Evolutionary conservation across 2,888 invertebrate genomes (phyloP), one percentile per base, ranked within the genome.

Genomic region (Troglohyphantes excavatus): DNA sequence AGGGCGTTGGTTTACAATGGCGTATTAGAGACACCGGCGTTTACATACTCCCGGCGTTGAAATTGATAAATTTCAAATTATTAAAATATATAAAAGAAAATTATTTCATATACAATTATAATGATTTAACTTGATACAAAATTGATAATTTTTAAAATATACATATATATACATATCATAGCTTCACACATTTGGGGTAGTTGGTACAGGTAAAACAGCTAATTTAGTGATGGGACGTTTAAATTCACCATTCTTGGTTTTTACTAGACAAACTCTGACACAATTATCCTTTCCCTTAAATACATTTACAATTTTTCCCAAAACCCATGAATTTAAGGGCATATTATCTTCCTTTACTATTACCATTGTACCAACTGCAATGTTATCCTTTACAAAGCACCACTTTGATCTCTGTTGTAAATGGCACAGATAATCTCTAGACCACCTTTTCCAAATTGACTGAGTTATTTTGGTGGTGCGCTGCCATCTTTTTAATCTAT

Each of bases 391-490:
- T 13, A 19, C 17, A 23, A 72, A 68, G 0, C 19, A 13, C 70
- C 81, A 81, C 17, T 81, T 81, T 2, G 26, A 13, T 13, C 70
- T 39, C 43, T 68, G 29, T 53, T 81, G 81, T 17, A 81, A 21
- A 19, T 70, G 27, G 21, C 53, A 68, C 26, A 81, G 27, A 29
- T 81, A 81, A 53, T 53, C 59, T 19, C 5, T 27, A 2, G 27
- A 17, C 70, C 81, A 83, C 3, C 26, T 26, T 63, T 61, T 73
- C 61, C 65, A 73, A 6, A 83, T 61, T 21, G 3, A 11, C 29
- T 73, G 83, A 7, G 27, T 59, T 7, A 83, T 26, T 39, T 83
- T 73, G n/a, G 72, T 39, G 17, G 23, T 68, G 46, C 27, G 7
- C 29, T 70, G 46, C 23, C 43, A 83, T 43, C 26, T 23, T 19